Evolutionary conservation across 1,140 invertebrate genomes (phyloP), one percentile per base, ranked within the genome.

Genomic region (Brachionus manjavacas): DNA sequence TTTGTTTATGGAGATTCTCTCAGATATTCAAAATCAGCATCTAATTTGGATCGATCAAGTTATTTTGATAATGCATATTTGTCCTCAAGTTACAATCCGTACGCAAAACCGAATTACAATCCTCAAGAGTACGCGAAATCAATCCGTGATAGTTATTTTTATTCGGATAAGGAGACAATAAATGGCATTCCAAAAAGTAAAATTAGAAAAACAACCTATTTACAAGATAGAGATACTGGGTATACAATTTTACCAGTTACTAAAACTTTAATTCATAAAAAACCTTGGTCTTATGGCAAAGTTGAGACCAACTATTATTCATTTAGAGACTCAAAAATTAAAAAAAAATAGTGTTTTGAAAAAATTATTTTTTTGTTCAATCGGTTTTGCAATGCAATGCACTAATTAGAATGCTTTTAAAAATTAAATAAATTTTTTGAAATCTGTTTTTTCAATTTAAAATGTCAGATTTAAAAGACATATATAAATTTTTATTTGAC

Each of bases 241-340:
- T 81, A 43, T 35, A 64, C 31, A 28, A 35, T 55, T n/a, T 25
- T 81, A 23, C 79, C 79, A 11, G 11, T 68, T 4, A 68, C 31
- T 46, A 81, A 81, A 43, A 81, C 79, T 35, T 20, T 81, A 39
- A 43, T 81, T 64, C 79, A 81, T 25, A 60, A 81, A 23, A 81
- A 81, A 43, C 79, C 79, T 20, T 81, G 79, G 79, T 81, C 52
- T n/a, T 68, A 60, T 81, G 79, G 79, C 9, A 81, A 66, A 66
- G 79, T 81, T 11, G 79, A 81, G 52, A 64, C 49, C 6, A 64
- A 41, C 6, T 81, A 81, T 7, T 81, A 81, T 43, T 12, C 79
- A 46, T 68, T 41, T 64, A 35, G 79, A 64, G 79, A 81, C 52
- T 16, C 12, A 9, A 60, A 9, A 12, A 3, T 81, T 12, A 81